Conservation (phyloP, 2,113 vertebrate species). For the Brachionichthys hirsutus region DNA sequence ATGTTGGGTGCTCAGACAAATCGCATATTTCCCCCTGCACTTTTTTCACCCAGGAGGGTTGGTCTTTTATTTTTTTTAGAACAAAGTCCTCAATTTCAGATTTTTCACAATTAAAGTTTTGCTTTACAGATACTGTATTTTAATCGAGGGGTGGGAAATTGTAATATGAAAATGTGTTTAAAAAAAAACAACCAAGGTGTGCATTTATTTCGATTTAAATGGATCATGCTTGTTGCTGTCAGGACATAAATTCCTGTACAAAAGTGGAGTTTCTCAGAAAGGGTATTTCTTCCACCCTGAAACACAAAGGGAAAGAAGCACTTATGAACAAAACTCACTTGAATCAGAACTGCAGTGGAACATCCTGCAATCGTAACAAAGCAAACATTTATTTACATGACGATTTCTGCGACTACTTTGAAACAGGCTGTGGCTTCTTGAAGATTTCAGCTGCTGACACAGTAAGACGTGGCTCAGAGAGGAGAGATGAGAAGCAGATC, state of each 20-base stretch:
- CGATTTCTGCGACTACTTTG: constrained; percentile 3
- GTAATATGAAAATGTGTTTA: too few species aligned
- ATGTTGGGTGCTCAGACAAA: constrained; percentile 13
- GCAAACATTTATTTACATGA: constrained; percentile 6
- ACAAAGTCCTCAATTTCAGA: neutral
- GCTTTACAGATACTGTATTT: too few species aligned
- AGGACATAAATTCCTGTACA: constrained; percentile 7
- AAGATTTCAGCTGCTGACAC: constrained; percentile 41
- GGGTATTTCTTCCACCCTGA: neutral
- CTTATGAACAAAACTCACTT: neutral
- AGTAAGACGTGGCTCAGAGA: constrained; percentile 26
- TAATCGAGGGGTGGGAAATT: too few species aligned
- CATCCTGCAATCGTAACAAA: neutral
- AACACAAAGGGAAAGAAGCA: constrained; percentile 1
- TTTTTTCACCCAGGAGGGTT: too few species aligned
- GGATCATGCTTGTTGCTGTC: neutral
- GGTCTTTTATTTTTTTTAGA: too few species aligned
- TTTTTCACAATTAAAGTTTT: too few species aligned
- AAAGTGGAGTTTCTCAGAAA: constrained; percentile 16
- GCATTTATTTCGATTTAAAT: too few species aligned
- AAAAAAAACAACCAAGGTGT: too few species aligned
- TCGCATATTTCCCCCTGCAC: too few species aligned
- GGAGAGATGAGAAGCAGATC: constrained; percentile 39
- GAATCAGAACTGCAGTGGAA: neutral
- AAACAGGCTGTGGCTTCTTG: neutral